Evolutionary conservation across 2,888 invertebrate species (phyloP), one percentile per base, ranked within the genome.

Genomic region (Aspidapion aeneum): DNA sequence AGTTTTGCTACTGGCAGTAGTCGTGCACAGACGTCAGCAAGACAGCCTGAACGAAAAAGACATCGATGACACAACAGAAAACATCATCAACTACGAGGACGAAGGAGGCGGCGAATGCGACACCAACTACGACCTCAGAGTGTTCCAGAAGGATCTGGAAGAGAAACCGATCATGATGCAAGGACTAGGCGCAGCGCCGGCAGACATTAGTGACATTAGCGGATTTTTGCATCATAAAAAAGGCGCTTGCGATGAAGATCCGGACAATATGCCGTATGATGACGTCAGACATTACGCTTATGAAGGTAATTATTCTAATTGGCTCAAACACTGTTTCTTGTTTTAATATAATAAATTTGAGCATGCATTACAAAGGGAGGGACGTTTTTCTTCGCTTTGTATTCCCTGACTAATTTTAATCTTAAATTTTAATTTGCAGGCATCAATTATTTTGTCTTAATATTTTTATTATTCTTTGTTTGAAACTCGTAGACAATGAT

Each of bases 41-140:
- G 92, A 93, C 73, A 92, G 92, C 62, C 89, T 93, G 83, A 90
- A 91, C 52, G 91, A 91, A 75, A 94, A 94, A 76, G 95, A 97
- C 73, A 89, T 96, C 70, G 97, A 98, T 74, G 97, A 98, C 76
- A 96, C 97, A 35, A 84, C 98, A 64, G 98, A 98, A 79, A 99
- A 96, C 74, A 96, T 99, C 66, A 94, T 98, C 72, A 94, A 95
- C 72, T 98, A 99, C 75, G 95, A 96, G 75, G 98, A 98, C 74
- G 98, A 99, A 79, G 98, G 98, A 17, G 98, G 98, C 76, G 98
- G 98, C 77, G 96, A 99, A 79, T 95, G 95, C 0, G 98, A 99
- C 77, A 94, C 96, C 1, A 92, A 91, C 1, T 96, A 93, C 79
- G 95, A 96, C 77, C 84, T 96, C 63, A 90, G 90, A 66, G 91